Evolutionary conservation across 2,888 invertebrate species (phyloP).

Genomic region (Ametastegia equiseti): DNA sequence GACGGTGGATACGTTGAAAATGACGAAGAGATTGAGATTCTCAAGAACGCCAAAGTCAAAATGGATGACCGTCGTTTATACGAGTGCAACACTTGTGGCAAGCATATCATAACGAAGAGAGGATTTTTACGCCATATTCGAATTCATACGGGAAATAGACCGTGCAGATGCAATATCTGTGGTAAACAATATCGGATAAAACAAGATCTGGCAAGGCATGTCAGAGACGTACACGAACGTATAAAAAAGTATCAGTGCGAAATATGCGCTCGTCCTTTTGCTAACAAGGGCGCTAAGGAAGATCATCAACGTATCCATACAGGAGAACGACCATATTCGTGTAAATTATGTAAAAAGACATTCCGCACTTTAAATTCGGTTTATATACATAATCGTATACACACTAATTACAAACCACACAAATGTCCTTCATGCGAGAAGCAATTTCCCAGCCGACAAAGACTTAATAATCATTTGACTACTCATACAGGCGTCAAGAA

Average conservation of each 20-base stretch:
- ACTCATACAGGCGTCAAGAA: constrained; percentile 74
- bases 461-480: constrained; percentile 74
- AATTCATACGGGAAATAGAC: constrained; percentile 74
- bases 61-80: constrained; percentile 66
- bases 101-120: constrained; percentile 66
- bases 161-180: constrained; percentile 76
- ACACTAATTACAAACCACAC: constrained; percentile 72
- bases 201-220: constrained; percentile 78
- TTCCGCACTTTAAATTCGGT: constrained; percentile 78
- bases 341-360: constrained; percentile 78
- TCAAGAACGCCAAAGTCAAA: constrained; percentile 63
- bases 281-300: constrained; percentile 76
- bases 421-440: constrained; percentile 75
- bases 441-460: constrained; percentile 75
- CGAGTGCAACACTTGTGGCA: constrained; percentile 76
- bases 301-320: constrained; percentile 78
- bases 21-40: constrained; percentile 60
- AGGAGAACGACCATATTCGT: constrained; percentile 76
- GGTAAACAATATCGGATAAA: constrained; percentile 61
- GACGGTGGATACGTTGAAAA: constrained; percentile 52
- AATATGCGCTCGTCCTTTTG: constrained; percentile 76
- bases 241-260: constrained; percentile 77
- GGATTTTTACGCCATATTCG: constrained; percentile 77
- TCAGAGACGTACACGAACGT: constrained; percentile 76
- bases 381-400: constrained; percentile 76